Conservation (phyloP, 2,797 vertebrate genomes). For the Chiroxiphia lanceolata region DNA sequence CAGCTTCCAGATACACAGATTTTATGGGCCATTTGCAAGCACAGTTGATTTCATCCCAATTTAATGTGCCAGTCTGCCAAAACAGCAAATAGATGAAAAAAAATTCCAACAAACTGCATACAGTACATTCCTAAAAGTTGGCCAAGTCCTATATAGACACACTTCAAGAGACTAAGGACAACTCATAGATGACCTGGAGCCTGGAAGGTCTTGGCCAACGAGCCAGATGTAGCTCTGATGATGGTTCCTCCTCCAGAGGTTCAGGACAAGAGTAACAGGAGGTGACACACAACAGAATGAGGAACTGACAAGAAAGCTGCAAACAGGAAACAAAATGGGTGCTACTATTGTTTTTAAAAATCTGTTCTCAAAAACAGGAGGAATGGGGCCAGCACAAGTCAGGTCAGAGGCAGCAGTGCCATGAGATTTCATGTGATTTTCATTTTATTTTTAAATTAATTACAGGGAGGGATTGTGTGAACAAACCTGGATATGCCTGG, state of each 20-base stretch:
- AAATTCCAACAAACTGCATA: background rate
- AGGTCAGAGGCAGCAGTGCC: background rate
- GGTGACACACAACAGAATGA: rapidly evolving
- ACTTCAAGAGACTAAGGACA: background rate
- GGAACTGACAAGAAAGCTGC: background rate
- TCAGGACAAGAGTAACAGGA: background rate
- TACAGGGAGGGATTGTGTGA: background rate
- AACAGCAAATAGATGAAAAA: background rate
- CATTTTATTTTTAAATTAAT: background rate
- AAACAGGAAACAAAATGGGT: background rate
- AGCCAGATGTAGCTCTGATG: background rate
- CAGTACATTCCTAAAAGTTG: background rate
- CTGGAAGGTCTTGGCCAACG: background rate
- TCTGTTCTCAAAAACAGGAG: background rate
- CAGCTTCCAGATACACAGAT: conserved; percentile 32
- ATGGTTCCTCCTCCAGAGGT: background rate
- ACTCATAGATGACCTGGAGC: background rate
- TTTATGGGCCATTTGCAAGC: conserved; percentile 41
- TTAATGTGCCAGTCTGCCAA: conserved; percentile 42
- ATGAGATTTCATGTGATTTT: rapidly evolving
- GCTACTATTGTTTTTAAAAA: background rate
- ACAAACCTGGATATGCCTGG: background rate
- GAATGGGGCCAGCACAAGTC: background rate
- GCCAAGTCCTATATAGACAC: background rate
- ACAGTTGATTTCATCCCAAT: conserved; percentile 32